A percentile compares a stretch with the other conserved stretches of the same genome.
These are phyloP conservation scores for Enteromius paludinosus DNA, from an alignment of 2,797 vertebrate species.

Conservation along the genomic window DNA sequence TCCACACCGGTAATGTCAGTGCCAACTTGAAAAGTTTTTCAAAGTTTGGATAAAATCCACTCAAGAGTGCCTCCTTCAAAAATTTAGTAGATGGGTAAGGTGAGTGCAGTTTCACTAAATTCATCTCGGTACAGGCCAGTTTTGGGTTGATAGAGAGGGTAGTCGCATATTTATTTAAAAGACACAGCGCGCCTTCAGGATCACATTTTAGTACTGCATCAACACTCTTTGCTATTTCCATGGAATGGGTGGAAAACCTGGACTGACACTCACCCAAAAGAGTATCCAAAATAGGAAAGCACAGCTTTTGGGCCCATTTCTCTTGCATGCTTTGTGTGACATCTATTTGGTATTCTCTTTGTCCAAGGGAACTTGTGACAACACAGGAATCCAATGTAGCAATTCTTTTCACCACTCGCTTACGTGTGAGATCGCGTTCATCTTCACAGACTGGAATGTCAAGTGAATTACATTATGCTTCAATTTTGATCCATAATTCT, in stretches of 20 bases:
- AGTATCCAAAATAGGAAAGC: background rate
- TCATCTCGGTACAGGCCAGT: background rate
- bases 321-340: background rate
- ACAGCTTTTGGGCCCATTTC: background rate
- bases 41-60: background rate
- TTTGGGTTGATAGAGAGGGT: background rate
- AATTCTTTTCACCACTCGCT: background rate
- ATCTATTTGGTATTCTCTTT: background rate
- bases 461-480: background rate
- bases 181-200: background rate
- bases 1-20: background rate
- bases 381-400: background rate
- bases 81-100: background rate
- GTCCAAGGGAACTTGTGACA: background rate
- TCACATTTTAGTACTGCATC: background rate
- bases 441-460: background rate
- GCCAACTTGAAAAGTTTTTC: conserved; percentile 15
- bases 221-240: background rate
- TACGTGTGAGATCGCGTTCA: background rate
- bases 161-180: background rate
- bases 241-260: background rate
- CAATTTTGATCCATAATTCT: background rate
- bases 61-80: background rate
- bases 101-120: background rate
- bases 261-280: background rate